A percentile compares a stretch with the other conserved stretches of the same genome.
phyloP scores from a whole-genome alignment of 2,797 vertebrate genomes.

The Molossus alvarezi region DNA sequence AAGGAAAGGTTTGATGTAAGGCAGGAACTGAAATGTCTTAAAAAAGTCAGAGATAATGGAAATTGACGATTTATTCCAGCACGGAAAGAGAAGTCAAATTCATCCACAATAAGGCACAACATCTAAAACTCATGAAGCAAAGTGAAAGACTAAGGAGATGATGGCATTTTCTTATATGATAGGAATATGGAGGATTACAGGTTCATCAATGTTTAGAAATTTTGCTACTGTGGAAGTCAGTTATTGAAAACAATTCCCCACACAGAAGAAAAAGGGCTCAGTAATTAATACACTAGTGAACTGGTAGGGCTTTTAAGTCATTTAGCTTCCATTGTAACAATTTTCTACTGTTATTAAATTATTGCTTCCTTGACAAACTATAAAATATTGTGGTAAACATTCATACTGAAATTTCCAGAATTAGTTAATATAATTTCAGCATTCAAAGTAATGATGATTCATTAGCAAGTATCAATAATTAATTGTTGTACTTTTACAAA shows the following conservation, averaged over 20 bases:
- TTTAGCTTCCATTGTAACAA: slow-evolving; percentile 39
- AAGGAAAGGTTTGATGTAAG: slow-evolving; percentile 24
- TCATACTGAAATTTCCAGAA: slow-evolving; percentile 28
- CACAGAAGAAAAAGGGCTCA: not conserved
- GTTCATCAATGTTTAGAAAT: slow-evolving; percentile 27
- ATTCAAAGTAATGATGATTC: slow-evolving; percentile 40
- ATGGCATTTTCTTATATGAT: not conserved
- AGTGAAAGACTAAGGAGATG: not conserved
- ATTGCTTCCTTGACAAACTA: slow-evolving; percentile 52
- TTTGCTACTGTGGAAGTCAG: not conserved
- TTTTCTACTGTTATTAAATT: slow-evolving; percentile 65
- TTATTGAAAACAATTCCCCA: slow-evolving; percentile 21
- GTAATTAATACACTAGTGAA: slow-evolving; percentile 49
- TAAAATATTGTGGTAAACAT: not conserved
- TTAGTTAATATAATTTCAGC: slow-evolving; percentile 38
- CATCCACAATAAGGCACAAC: not conserved
- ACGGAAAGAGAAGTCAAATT: slow-evolving; percentile 47
- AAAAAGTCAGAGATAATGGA: not conserved
- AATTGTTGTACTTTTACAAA: not conserved
- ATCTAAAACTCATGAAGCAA: slow-evolving; percentile 8
- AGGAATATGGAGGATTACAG: not conserved
- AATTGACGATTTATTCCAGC: slow-evolving; percentile 39
- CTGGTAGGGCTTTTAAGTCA: slow-evolving; percentile 41
- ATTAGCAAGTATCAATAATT: not conserved
- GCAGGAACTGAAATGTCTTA: slow-evolving; percentile 16